phyloP scores from a whole-genome alignment of 2,797 vertebrate species.

The Crocidura indochinensis region DNA sequence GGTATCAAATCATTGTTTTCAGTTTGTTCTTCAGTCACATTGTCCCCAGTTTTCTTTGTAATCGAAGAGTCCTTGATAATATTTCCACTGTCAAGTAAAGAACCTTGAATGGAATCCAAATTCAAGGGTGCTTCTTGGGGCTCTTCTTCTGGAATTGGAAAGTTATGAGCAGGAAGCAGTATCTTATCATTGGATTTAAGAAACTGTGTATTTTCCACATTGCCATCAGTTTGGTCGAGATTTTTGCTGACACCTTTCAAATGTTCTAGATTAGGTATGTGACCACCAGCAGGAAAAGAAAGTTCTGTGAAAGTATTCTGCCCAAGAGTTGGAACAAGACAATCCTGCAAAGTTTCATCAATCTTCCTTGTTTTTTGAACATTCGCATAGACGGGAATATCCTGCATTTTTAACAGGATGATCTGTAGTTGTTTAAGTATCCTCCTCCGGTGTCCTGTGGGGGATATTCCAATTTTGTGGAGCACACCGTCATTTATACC shows the following conservation, averaged over 20 bases:
- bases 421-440: conserved; percentile 94
- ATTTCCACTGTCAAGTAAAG: conserved; percentile 56
- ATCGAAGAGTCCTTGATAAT: conserved; percentile 24
- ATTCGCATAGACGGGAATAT: conserved; percentile 73
- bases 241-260: conserved; percentile 13
- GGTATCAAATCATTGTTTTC: conserved; percentile 74
- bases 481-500: conserved; percentile 92
- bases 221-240: not conserved
- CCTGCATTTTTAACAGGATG: conserved; percentile 82
- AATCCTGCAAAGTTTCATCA: conserved; percentile 64
- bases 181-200: conserved; percentile 63
- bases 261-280: not conserved
- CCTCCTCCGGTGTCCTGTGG: conserved; percentile 96
- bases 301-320: conserved; percentile 14
- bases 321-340: not conserved
- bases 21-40: conserved; percentile 71
- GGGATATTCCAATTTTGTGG: conserved; percentile 92
- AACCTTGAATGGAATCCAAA: conserved; percentile 65
- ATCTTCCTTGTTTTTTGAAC: conserved; percentile 81
- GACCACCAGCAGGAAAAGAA: conserved; percentile 32
- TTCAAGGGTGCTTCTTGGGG: conserved; percentile 66
- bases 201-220: conserved; percentile 62
- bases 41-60: conserved; percentile 33
- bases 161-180: conserved; percentile 9
- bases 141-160: conserved; percentile 45